Evolutionary conservation across 2,888 invertebrate genomes (phyloP), one percentile per base, ranked within the genome.

Genomic region (Steinernema hermaphroditum): DNA sequence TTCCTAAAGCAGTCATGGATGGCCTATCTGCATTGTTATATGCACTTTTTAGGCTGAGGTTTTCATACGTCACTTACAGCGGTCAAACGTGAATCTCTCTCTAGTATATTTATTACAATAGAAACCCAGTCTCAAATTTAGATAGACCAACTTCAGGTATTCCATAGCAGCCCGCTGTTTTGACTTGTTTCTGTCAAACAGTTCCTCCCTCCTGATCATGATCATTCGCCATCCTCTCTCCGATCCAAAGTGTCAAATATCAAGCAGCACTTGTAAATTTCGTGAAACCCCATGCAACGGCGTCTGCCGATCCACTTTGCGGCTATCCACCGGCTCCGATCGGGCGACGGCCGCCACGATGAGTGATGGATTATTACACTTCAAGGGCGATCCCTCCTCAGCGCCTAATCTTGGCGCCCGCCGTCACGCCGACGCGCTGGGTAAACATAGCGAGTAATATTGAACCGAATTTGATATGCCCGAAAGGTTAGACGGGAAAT

Each of bases 351-450:
- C 62, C 29, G 27, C 32, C 12, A 16, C 27, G 32, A 62, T 62
- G 62, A 62, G 32, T 62, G 62, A 62, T 62, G 62, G 62, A 62
- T 62, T 62, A 62, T 62, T 62, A 62, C 62, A 62, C 62, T 62
- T 32, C 27, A 22, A 6, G 6, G 46, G 46, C 46, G 16, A 19
- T 19, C n/a, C 9, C n/a, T 16, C 46, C n/a, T 19, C n/a, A 46
- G 46, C 46, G 46, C n/a, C 22, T 19, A 19, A 46, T 46, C 22
- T 24, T 16, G 46, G n/a, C 43, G 43, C 9, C 43, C 43, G 46
- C 46, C 50, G 50, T 29, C 32, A 62, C 62, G 62, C 32, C 62
- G 27, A 34, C 62, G 29, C 62, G 62, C 29, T 62, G 62, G 62
- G 62, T 62, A 62, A 62, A 62, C 62, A 62, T 8, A 62, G 62